Conservation (phyloP, 2,113 vertebrate species). For the Eonycteris spelaea region DNA sequence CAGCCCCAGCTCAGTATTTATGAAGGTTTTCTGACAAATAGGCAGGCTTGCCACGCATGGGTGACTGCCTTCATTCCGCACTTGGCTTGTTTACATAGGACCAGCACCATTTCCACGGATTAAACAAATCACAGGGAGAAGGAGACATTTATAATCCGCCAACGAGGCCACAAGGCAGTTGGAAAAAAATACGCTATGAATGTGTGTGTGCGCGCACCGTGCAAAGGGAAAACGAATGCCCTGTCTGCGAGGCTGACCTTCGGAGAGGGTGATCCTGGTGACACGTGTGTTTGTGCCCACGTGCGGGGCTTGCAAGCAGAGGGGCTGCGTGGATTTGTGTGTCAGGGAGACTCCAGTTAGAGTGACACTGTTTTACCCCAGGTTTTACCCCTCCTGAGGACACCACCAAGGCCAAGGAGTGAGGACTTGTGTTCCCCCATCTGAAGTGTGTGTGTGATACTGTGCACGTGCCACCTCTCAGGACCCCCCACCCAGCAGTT, state of each 20-base stretch:
- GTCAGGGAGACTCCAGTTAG: neutral
- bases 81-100: slow-evolving; percentile 99
- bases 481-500: neutral
- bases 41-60: slow-evolving; percentile 93
- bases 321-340: neutral
- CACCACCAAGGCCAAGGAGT: slow-evolving; percentile 23
- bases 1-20: slow-evolving; percentile 90
- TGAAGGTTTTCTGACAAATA: slow-evolving; percentile 98
- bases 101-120: slow-evolving; percentile 97
- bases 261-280: slow-evolving; percentile 80
- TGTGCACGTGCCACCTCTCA: too few species aligned
- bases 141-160: slow-evolving; percentile 96
- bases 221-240: slow-evolving; percentile 87
- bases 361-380: neutral
- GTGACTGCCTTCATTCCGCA: slow-evolving; percentile 94
- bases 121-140: slow-evolving; percentile 97
- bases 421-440: fast-evolving
- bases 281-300: neutral
- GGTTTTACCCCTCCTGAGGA: neutral
- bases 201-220: slow-evolving; percentile 72
- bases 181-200: slow-evolving; percentile 73
- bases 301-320: neutral
- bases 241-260: slow-evolving; percentile 89
- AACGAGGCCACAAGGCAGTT: slow-evolving; percentile 93
- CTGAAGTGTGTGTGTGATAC: neutral